Conservation (phyloP, 1,140 invertebrate genomes). For the Drosophila jambulina region DNA sequence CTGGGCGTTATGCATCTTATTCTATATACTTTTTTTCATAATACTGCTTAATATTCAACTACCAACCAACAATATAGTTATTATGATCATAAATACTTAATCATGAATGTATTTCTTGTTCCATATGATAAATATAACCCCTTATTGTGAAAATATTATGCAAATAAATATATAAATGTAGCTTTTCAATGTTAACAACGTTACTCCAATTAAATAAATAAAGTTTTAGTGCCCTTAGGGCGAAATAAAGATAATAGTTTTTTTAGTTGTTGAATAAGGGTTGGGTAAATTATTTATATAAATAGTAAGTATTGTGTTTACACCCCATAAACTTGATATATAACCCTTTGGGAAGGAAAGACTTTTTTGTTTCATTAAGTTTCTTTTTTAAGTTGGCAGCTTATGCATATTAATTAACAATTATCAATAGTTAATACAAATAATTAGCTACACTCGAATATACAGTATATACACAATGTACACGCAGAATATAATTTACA, state of each 20-base stretch:
- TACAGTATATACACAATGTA: slow-evolving; percentile 75
- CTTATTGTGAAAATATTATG: not conserved
- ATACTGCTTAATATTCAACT: not conserved
- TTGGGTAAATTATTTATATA: too few relatives aligned
- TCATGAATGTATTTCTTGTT: not conserved
- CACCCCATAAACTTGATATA: not conserved
- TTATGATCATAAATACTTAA: not conserved
- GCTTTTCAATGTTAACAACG: not conserved
- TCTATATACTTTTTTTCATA: not conserved
- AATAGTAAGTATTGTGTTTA: not conserved
- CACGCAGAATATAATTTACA: slow-evolving; percentile 53
- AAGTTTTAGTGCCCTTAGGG: slow-evolving; percentile 1
- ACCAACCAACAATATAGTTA: not conserved
- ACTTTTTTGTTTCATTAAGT: slow-evolving; percentile 9
- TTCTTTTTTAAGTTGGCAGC: slow-evolving; percentile 30
- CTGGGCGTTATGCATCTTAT: not conserved
- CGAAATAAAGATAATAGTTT: not conserved
- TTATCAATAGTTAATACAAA: slow-evolving; percentile 63
- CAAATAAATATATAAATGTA: not conserved
- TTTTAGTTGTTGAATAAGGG: not conserved
- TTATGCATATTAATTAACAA: slow-evolving; percentile 73
- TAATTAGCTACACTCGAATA: slow-evolving; percentile 67
- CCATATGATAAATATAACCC: not conserved
- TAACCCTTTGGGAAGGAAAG: not conserved
- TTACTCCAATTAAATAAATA: not conserved